Percentiles rank a stretch among this genome's conserved stretches.
phyloP scores from a whole-genome alignment of 2,888 invertebrate species.

The Nephrotoma appendiculata region DNA sequence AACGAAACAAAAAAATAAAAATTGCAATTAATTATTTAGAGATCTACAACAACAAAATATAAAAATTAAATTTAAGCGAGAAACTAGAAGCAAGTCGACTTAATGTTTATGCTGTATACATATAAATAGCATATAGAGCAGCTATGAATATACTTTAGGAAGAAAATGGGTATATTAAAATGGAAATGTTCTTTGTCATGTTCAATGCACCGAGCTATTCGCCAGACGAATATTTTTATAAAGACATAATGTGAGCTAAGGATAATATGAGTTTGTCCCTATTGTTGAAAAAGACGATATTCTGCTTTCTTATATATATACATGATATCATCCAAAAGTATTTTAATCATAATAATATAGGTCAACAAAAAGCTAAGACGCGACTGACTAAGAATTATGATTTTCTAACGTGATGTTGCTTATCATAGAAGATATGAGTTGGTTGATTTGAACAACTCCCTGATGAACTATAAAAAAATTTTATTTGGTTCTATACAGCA shows the following conservation, averaged over 20 bases:
- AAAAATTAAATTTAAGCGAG: too few relatives aligned
- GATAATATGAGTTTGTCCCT: background rate
- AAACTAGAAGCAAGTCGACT: background rate
- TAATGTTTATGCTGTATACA: background rate
- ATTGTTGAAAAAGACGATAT: too few relatives aligned
- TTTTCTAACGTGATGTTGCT: too few relatives aligned
- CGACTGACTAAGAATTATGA: too few relatives aligned
- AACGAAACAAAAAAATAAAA: background rate
- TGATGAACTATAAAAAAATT: too few relatives aligned
- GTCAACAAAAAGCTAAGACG: too few relatives aligned
- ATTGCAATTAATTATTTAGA: background rate
- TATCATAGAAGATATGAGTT: too few relatives aligned
- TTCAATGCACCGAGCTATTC: background rate
- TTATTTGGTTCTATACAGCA: too few relatives aligned
- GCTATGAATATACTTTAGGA: background rate
- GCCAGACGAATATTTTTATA: background rate
- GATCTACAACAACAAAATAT: background rate
- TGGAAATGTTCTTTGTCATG: background rate
- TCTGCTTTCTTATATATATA: too few relatives aligned
- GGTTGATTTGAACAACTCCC: too few relatives aligned
- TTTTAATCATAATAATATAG: too few relatives aligned
- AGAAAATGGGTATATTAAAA: background rate
- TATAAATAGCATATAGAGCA: background rate
- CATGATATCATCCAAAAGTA: too few relatives aligned
- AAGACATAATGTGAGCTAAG: background rate